A percentile compares a stretch with the other conserved stretches of the same genome.
phyloP scores from a whole-genome alignment of 2,797 vertebrate genomes.

The Gambelia wislizenii region DNA sequence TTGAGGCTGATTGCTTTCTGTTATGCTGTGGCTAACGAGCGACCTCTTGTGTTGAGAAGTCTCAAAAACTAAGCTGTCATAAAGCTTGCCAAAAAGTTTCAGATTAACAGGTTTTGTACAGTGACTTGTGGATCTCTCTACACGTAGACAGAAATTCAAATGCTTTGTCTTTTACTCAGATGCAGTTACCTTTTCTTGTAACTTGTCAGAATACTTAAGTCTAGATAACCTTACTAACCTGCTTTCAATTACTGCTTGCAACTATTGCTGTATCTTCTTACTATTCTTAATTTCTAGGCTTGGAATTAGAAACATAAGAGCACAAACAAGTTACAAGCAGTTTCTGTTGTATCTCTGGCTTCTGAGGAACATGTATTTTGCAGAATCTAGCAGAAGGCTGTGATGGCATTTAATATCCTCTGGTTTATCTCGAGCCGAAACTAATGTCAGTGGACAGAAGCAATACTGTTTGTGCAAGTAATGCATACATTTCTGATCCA shows the following conservation, averaged over 20 bases:
- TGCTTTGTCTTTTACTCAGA: neutral
- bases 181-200: neutral
- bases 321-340: neutral
- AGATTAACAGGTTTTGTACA: constrained; percentile 6
- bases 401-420: neutral
- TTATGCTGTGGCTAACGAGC: constrained; percentile 57
- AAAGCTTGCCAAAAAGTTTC: neutral
- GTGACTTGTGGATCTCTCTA: neutral
- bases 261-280: neutral
- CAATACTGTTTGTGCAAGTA: neutral
- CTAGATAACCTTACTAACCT: neutral
- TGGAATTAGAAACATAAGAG: neutral
- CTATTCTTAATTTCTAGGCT: neutral
- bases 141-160: neutral
- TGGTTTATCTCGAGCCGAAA: neutral
- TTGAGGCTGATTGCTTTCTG: no score
- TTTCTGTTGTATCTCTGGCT: neutral
- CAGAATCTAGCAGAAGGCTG: neutral
- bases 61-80: neutral
- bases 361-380: neutral
- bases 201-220: neutral
- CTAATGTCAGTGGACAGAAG: neutral
- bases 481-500: neutral
- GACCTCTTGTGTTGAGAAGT: constrained; percentile 70
- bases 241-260: neutral